Evolutionary conservation across 2,888 invertebrate genomes (phyloP), one percentile per base, ranked within the genome.

Genomic region (Thymelicus sylvestris): DNA sequence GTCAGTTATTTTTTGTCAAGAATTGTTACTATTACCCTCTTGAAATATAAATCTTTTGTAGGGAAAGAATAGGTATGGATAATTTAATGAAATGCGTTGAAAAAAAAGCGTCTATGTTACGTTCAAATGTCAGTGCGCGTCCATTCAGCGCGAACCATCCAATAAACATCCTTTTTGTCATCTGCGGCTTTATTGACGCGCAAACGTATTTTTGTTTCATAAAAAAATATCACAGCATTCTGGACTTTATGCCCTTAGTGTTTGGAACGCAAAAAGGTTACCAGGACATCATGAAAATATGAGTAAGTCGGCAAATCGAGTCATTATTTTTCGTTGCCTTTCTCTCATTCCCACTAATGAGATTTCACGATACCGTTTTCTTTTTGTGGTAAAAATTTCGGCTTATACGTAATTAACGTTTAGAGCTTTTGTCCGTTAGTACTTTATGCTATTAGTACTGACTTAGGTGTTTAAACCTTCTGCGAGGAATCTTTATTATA

Each of bases 251-350:
- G 15, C 15, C 59, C 64, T 59, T 24, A 13, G 39, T 38, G 59
- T 39, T 69, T 59, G 64, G 48, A 69, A 64, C 59, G 59, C 38
- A 39, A 47, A 64, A 39, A 57, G 64, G n/a, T 31, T 57, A 52
- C 19, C 52, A 55, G 41, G 50, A 59, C 69, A n/a, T 50, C 52
- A 64, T 64, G 64, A 69, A 69, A 69, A 44, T 69, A 69, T 69
- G 64, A 69, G 59, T 47, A 19, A 69, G 69, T 73, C 69, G 65
- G 73, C 61, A 73, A 73, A 75, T 83, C 78, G 81, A 80, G 81
- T 86, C 86, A 86, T 89, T 88, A 87, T 89, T 88, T 88, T 88
- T 87, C 86, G 88, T 85, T 81, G 83, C 79, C 81, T 77, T 78
- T 79, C 79, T 81, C 84, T 79, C 85, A 81, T 85, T 84, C 78